Evolutionary conservation across 2,797 vertebrate genomes (phyloP).

Genomic region (Eremophila alpestris): DNA sequence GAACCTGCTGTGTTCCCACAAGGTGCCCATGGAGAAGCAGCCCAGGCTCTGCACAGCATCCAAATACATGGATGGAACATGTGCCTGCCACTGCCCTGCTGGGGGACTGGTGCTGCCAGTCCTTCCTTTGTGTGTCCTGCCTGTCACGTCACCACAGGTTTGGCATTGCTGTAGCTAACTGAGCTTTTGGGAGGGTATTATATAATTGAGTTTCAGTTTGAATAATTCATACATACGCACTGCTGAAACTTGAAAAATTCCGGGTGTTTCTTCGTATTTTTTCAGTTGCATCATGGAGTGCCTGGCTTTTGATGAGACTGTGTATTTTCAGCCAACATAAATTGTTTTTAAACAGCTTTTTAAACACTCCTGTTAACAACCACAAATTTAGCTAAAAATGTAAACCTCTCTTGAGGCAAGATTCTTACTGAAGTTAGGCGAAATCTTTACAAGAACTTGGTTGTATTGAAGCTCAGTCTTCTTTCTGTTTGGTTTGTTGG

Average conservation of each 20-base stretch:
- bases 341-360: not conserved
- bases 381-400: not conserved
- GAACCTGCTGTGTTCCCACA: accelerated
- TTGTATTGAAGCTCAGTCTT: not conserved
- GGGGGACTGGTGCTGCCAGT: not conserved
- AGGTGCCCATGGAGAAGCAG: accelerated
- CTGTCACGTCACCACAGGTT: accelerated
- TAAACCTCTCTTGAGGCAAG: not conserved
- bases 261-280: not conserved
- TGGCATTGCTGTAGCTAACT: not conserved
- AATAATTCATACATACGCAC: not conserved
- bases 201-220: not conserved
- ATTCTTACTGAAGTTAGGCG: not conserved
- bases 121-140: not conserved
- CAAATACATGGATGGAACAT: accelerated
- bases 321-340: not conserved
- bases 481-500: not conserved
- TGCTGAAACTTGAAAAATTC: slow-evolving; percentile 24
- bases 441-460: not conserved
- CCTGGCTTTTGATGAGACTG: not conserved
- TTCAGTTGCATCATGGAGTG: not conserved
- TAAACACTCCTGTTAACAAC: not conserved
- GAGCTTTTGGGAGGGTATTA: not conserved
- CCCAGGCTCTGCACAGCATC: not conserved
- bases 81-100: not conserved